Percentiles rank a stretch among this genome's conserved stretches.
phyloP scores from a whole-genome alignment of 53 echinoderm and acorn worm species.

The Astropecten irregularis region DNA sequence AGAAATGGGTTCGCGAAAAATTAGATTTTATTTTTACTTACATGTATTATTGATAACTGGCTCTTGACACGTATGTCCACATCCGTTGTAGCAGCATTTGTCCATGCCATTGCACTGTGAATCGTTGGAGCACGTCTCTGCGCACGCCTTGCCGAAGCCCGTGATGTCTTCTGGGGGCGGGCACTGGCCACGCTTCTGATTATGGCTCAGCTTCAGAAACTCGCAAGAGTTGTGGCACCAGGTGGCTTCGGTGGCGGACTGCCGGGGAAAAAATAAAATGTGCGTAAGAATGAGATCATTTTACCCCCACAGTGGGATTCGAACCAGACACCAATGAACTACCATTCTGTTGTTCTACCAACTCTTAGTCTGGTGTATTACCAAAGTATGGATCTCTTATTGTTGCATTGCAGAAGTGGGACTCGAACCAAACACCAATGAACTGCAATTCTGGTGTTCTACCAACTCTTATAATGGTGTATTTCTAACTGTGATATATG shows the following conservation, averaged over 20 bases:
- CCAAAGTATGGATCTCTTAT: too few species aligned
- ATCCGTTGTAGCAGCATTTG: constrained; percentile 80
- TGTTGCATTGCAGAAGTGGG: too few species aligned
- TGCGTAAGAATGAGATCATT: too few species aligned
- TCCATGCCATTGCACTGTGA: constrained; percentile 53
- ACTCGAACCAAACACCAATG: too few species aligned
- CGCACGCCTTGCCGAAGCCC: constrained; percentile 66
- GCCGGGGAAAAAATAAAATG: constrained; percentile 25
- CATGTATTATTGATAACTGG: constrained; percentile 58
- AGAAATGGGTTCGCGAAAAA: too few species aligned
- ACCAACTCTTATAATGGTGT: too few species aligned
- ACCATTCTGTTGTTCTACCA: too few species aligned
- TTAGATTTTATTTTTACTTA: too few species aligned
- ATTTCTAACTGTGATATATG: too few species aligned
- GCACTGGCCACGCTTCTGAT: constrained; percentile 78
- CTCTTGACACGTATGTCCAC: constrained; percentile 79
- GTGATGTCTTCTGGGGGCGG: constrained; percentile 56
- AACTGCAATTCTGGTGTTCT: too few species aligned
- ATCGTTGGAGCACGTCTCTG: constrained; percentile 63
- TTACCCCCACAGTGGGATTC: not conserved
- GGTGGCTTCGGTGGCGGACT: constrained; percentile 52
- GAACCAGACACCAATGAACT: too few species aligned
- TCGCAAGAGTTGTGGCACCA: constrained; percentile 72
- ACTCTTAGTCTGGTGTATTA: too few species aligned
- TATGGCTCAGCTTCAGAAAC: constrained; percentile 61